These are phyloP conservation scores for Pseudomugil gertrudae DNA, from an alignment of 2,797 vertebrate genomes.

Conservation along the genomic window DNA sequence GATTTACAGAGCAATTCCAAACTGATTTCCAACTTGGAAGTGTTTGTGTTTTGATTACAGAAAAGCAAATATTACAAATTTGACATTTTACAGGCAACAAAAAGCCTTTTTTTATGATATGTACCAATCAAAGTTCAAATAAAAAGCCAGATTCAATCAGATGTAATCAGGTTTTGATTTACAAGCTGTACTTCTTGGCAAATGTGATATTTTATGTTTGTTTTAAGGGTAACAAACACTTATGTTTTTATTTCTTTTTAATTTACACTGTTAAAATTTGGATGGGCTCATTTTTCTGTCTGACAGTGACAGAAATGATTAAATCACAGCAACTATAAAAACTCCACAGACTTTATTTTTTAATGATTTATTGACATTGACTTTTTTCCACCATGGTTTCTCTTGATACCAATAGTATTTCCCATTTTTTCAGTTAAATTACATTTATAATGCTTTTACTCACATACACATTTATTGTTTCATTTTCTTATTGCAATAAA, in stretches of 20 bases:
- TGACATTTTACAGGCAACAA: not conserved
- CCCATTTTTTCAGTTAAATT: conserved; percentile 85
- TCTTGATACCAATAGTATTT: conserved; percentile 82
- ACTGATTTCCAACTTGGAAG: not conserved
- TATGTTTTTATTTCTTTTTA: no score
- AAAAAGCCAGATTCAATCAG: not conserved
- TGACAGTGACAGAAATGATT: not conserved
- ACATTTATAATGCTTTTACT: conserved; percentile 85
- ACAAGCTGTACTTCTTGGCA: not conserved
- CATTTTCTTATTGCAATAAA: conserved; percentile 89
- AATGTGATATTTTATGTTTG: not conserved
- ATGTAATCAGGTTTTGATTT: not conserved
- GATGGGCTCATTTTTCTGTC: not conserved
- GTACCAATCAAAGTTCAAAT: not conserved
- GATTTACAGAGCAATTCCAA: no score
- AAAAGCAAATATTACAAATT: not conserved
- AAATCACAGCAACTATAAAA: conserved; percentile 46
- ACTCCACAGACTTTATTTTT: conserved; percentile 70
- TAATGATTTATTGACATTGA: conserved; percentile 86
- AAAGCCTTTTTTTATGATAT: not conserved
- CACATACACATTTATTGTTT: conserved; percentile 86
- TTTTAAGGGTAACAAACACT: not conserved
- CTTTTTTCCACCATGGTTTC: conserved; percentile 80
- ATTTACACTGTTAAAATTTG: not conserved
- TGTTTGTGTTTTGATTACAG: not conserved